Evolutionary conservation across 2,888 invertebrate genomes (phyloP).

Genomic region (Epirrhoe tristata): DNA sequence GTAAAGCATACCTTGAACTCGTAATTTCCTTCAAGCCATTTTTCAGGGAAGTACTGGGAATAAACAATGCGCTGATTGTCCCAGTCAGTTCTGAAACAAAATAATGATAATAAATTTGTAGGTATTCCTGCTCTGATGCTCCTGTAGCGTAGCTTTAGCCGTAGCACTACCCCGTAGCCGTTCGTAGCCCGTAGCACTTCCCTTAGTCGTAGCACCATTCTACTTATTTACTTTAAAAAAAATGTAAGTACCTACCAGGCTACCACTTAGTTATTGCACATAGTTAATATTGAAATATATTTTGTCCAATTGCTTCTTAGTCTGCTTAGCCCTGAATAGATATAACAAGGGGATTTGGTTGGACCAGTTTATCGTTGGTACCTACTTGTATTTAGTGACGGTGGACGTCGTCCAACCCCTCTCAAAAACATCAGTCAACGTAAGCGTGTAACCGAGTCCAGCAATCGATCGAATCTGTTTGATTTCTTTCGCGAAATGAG

Average conservation of each 20-base stretch:
- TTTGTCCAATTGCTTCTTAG: no score
- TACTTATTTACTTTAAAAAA: neutral
- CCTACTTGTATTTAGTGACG: constrained; percentile 91
- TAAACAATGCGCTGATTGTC: constrained; percentile 88
- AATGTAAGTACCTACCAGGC: no score
- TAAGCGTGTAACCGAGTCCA: constrained; percentile 88
- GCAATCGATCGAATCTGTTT: constrained; percentile 86
- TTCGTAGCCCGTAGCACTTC: constrained; percentile 6
- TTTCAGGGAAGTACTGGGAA: constrained; percentile 93
- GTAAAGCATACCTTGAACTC: constrained; percentile 68
- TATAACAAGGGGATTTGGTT: no score
- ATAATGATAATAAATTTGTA: neutral
- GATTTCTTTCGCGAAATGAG: constrained; percentile 89
- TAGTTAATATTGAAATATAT: no score
- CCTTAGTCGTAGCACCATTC: constrained; percentile 9
- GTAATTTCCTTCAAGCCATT: constrained; percentile 88
- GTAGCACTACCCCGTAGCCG: constrained; percentile 8
- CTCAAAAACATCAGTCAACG: constrained; percentile 90
- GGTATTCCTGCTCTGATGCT: neutral
- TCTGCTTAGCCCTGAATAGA: no score
- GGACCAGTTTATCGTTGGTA: no score
- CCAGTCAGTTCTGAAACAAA: constrained; percentile 86
- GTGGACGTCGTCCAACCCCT: constrained; percentile 91
- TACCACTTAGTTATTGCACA: no score
- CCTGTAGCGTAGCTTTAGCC: neutral